These are phyloP conservation scores for Sceloporus tristichus DNA, from an alignment of 2,113 vertebrate species.

Conservation along the genomic window DNA sequence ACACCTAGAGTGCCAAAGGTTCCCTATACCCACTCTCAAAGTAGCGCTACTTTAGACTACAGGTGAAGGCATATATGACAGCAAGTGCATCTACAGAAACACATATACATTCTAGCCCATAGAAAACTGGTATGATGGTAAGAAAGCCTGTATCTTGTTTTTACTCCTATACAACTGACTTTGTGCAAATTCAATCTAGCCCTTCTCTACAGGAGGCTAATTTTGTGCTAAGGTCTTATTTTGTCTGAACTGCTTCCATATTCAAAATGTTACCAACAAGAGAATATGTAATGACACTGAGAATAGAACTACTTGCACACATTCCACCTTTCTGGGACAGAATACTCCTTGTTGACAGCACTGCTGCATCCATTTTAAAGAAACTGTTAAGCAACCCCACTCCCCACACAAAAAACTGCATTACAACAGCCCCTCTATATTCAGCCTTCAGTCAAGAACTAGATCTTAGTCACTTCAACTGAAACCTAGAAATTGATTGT, in stretches of 20 bases:
- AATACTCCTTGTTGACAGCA: background rate
- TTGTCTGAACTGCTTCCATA: background rate
- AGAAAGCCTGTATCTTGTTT: background rate
- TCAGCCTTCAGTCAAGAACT: background rate
- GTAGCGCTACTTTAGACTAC: background rate
- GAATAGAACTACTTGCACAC: background rate
- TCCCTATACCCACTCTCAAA: background rate
- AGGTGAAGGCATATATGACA: background rate
- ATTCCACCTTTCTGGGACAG: background rate
- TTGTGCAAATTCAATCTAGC: background rate
- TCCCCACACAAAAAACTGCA: background rate
- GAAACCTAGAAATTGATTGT: background rate
- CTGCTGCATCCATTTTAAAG: background rate
- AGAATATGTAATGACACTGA: background rate
- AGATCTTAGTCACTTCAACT: background rate
- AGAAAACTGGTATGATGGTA: background rate
- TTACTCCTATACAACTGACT: background rate
- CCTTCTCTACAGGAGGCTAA: background rate
- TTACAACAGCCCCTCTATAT: background rate
- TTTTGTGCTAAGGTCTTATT: background rate
- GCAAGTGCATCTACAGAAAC: too few species aligned
- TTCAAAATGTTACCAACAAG: background rate
- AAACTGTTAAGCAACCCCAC: background rate
- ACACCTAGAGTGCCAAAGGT: background rate
- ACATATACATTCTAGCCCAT: too few species aligned